Evolutionary conservation across 2,888 invertebrate species (phyloP), one percentile per base, ranked within the genome.

Genomic region (Limnephilus lunatus): DNA sequence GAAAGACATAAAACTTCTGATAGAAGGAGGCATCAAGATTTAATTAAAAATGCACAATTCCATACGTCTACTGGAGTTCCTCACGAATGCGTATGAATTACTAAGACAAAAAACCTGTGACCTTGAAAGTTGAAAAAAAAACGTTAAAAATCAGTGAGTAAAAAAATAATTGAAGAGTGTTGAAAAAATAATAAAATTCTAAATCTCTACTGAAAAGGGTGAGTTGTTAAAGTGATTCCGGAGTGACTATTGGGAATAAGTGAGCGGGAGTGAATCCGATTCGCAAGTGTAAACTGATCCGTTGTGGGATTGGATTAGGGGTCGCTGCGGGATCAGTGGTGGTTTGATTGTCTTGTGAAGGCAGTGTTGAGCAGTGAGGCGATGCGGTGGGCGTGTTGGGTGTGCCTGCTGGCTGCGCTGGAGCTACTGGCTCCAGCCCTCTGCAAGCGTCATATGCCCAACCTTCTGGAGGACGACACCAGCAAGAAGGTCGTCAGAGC

Each of bases 391-490:
- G 83, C 68, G 30, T 85, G 85, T 89, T 80, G 85, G 90, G 53
- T 90, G 90, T 91, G 85, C 88, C 81, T 92, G 80, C 85, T 85
- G 53, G 88, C 91, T 44, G 68, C 90, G 91, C 81, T 44, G 81
- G 90, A 88, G 53, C 83, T 81, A 35, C 95, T 95, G 81, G 94
- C 94, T 93, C 95, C 95, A 95, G 95, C 94, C 91, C 94, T 94
- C 91, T 95, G 96, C 94, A 96, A 97, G 94, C 96, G 97, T 94
- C 97, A 97, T 95, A 96, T 97, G 94, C 97, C 97, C 94, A 95
- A 97, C 94, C 95, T 97, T 94, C 95, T 96, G 92, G 97, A 97
- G 95, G 97, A 97, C 95, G 97, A 97, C 94, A 97, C 97, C 95
- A 96, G 96, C 94, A 96, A 97, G 91, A 97, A 97, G 94, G 96